A percentile compares a stretch with the other conserved stretches of the same genome.
Conservation (phyloP, 2,797 vertebrate genomes). For the Poeciliopsis presidionis region DNA sequence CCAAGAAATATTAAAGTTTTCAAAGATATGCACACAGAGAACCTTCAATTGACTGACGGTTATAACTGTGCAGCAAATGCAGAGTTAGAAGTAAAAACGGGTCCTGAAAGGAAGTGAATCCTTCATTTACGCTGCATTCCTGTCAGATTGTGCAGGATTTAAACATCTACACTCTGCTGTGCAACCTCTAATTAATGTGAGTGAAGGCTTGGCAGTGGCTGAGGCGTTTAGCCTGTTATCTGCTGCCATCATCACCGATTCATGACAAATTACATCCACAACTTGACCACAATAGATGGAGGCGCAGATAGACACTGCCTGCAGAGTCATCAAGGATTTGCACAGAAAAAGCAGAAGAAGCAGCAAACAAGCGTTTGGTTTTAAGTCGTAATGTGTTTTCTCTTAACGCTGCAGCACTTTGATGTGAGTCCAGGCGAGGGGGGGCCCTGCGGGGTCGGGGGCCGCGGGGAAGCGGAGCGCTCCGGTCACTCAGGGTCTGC, state of each 20-base stretch:
- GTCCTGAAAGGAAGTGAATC: neutral
- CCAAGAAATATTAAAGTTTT: neutral
- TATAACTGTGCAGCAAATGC: neutral
- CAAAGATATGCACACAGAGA: neutral
- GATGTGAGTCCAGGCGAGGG: slow-evolving; percentile 49
- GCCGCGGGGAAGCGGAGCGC: slow-evolving; percentile 45
- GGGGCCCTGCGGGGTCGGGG: slow-evolving; percentile 22
- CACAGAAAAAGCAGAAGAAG: neutral
- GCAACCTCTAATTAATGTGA: slow-evolving; percentile 49
- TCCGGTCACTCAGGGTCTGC: slow-evolving; percentile 57
- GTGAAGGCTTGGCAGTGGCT: slow-evolving; percentile 51
- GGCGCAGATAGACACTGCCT: slow-evolving; percentile 43
- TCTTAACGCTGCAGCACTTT: slow-evolving; percentile 58
- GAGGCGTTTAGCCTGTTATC: slow-evolving; percentile 63
- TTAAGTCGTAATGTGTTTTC: slow-evolving; percentile 60
- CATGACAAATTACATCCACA: slow-evolving; percentile 71
- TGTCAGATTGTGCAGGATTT: slow-evolving; percentile 37
- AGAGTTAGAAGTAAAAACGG: neutral
- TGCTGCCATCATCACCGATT: slow-evolving; percentile 60
- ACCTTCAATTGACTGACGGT: neutral
- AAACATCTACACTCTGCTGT: slow-evolving; percentile 19
- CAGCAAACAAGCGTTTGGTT: neutral
- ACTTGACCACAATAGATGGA: slow-evolving; percentile 60
- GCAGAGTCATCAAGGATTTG: slow-evolving; percentile 15
- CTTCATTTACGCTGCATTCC: neutral